phyloP scores from a whole-genome alignment of 2,888 invertebrate species.

The Limenitis arthemis region DNA sequence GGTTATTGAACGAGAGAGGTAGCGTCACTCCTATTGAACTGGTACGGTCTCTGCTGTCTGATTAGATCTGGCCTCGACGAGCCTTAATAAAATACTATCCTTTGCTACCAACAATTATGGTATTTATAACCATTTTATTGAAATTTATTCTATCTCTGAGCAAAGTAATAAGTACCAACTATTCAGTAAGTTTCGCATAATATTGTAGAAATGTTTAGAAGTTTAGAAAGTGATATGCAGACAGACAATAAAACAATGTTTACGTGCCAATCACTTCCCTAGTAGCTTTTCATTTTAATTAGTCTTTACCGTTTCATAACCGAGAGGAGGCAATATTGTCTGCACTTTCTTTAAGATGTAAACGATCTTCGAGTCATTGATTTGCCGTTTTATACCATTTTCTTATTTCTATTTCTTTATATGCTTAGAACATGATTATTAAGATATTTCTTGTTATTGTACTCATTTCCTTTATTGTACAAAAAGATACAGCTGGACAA shows the following conservation, averaged over 20 bases:
- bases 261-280: conserved; percentile 23
- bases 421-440: not conserved
- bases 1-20: too few species aligned
- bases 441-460: not conserved
- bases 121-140: too few species aligned
- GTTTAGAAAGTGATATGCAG: conserved; percentile 22
- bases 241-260: conserved; percentile 21
- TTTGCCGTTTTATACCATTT: not conserved
- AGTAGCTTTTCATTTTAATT: conserved; percentile 27
- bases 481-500: not conserved
- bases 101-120: too few species aligned
- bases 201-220: conserved; percentile 10
- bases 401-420: not conserved
- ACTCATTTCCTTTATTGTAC: too few species aligned
- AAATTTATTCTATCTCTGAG: not conserved
- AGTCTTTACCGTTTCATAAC: conserved; percentile 17
- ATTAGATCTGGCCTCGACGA: too few species aligned
- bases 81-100: too few species aligned
- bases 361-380: conserved; percentile 1
- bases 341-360: conserved; percentile 11
- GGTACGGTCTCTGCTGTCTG: too few species aligned
- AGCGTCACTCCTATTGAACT: too few species aligned
- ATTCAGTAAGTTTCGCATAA: conserved; percentile 7
- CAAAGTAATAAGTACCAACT: conserved; percentile 1
- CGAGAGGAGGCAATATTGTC: conserved; percentile 6